Conservation (phyloP, 2,888 invertebrate genomes). For the Diabrotica balteata region DNA sequence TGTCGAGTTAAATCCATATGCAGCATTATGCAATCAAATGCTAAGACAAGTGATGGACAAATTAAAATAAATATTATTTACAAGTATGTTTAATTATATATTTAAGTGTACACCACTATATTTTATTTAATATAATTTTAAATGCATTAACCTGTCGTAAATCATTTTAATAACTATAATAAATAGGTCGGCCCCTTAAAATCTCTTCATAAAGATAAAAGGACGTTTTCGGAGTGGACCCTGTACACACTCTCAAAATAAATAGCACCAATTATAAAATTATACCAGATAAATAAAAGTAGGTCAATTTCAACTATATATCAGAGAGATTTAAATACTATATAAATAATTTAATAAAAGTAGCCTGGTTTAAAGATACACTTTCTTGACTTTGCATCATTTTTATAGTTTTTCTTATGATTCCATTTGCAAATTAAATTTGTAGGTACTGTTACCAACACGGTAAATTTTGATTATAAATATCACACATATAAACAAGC, state of each 20-base stretch:
- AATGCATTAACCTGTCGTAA: conserved; percentile 37
- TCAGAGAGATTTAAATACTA: too few relatives aligned
- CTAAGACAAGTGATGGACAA: conserved; percentile 76
- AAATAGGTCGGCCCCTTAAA: conserved; percentile 14
- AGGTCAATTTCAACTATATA: too few relatives aligned
- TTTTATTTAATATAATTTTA: conserved; percentile 37
- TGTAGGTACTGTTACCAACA: too few relatives aligned
- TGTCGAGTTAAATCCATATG: conserved; percentile 90
- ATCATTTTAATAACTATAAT: conserved; percentile 16
- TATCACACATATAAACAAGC: too few relatives aligned
- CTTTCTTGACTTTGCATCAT: too few relatives aligned
- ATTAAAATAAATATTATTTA: conserved; percentile 39
- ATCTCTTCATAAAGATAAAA: neutral
- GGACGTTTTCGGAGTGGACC: neutral
- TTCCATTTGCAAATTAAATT: too few relatives aligned
- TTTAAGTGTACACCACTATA: conserved; percentile 39
- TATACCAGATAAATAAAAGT: too few relatives aligned
- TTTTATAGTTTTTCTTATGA: too few relatives aligned
- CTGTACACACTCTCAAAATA: conserved; percentile 3
- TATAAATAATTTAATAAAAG: too few relatives aligned
- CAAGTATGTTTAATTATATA: conserved; percentile 41
- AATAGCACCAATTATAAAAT: conserved; percentile 1
- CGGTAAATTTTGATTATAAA: too few relatives aligned
- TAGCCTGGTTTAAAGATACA: too few relatives aligned
- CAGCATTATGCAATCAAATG: conserved; percentile 96